Evolutionary conservation across 2,113 vertebrate species (phyloP), one percentile per base, ranked within the genome.

Genomic region (Probosciger aterrimus): DNA sequence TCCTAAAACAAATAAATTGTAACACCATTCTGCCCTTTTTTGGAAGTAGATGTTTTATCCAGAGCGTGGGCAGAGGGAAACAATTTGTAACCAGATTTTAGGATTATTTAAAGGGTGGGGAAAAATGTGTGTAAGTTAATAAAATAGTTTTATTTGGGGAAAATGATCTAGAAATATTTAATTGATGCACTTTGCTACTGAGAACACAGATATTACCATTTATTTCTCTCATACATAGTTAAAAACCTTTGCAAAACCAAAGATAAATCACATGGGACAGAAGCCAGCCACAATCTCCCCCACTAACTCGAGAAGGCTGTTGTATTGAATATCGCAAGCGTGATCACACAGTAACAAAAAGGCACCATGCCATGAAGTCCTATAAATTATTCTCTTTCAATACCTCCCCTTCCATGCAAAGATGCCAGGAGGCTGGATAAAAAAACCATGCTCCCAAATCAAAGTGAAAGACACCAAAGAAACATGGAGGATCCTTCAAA

Each of bases 291-390:
- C 82, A 81, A 28, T 83, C 55, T 88, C 84, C 43, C 35, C 82
- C 39, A 88, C 64, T 86, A 95, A 86, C 80, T 94, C 1, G 0
- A 64, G 82, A 92, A 91, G 0, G 2, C 94, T 69, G 44, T 44
- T 92, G 64, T 81, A 37, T 44, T 81, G 65, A 88, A 41, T 78
- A 88, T 60, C 78, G 92, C 86, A 94, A 65, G 90, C 6, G 0
- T 5, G n/a, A 93, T 90, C 75, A 68, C 50, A 44, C 27, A 46
- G 55, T 37, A 95, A 86, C 37, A 88, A 94, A 95, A 88, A 88
- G 92, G 88, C 95, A 95, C 17, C 35, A 2, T 18, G 88, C 82
- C 95, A 90, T 4, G 0, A 44, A 57, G 64, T 37, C 71, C 79
- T 68, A 33, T 50, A 59, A 93, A 81, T 81, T 78, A 75, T 81